These are phyloP conservation scores for Pseudomyrmex dendroicus DNA, from an alignment of 1,140 invertebrate species.

Conservation along the genomic window DNA sequence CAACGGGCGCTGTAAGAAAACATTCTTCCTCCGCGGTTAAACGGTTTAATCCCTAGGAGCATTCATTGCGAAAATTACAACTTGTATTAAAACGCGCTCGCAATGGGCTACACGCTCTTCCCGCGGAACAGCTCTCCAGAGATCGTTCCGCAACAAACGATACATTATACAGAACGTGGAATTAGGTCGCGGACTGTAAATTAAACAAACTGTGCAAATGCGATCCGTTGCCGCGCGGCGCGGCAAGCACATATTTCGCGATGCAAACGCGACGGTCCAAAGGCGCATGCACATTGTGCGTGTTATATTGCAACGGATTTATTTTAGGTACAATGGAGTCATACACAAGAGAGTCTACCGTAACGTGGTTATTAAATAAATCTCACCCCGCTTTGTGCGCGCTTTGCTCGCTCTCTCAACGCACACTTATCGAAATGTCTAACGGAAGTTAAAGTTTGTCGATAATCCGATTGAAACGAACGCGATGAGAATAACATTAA, in stretches of 20 bases:
- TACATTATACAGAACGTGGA: conserved; percentile 56
- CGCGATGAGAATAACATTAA: neutral
- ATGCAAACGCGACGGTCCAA: conserved; percentile 49
- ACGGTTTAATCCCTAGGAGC: conserved; percentile 15
- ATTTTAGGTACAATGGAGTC: conserved; percentile 40
- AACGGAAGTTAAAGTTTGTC: neutral
- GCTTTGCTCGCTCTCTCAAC: too few species aligned
- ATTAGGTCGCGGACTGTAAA: conserved; percentile 56
- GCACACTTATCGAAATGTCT: too few species aligned
- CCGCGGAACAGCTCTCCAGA: conserved; percentile 36
- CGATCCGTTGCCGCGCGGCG: conserved; percentile 31
- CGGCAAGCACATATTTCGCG: conserved; percentile 44
- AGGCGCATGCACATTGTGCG: conserved; percentile 37
- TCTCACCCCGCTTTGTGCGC: neutral
- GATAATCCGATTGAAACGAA: neutral
- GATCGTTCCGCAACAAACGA: conserved; percentile 52
- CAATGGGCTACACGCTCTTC: conserved; percentile 15
- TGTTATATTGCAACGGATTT: conserved; percentile 24
- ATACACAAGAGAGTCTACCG: neutral
- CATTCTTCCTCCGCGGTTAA: neutral
- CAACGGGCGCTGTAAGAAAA: neutral
- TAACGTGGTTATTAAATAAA: conserved; percentile 32
- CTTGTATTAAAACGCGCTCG: conserved; percentile 20
- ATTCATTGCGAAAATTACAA: conserved; percentile 30
- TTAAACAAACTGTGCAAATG: conserved; percentile 61